Base-by-base conservation (phyloP, 2,888 invertebrate genomes). In the Epicampocera succincta region DNA sequence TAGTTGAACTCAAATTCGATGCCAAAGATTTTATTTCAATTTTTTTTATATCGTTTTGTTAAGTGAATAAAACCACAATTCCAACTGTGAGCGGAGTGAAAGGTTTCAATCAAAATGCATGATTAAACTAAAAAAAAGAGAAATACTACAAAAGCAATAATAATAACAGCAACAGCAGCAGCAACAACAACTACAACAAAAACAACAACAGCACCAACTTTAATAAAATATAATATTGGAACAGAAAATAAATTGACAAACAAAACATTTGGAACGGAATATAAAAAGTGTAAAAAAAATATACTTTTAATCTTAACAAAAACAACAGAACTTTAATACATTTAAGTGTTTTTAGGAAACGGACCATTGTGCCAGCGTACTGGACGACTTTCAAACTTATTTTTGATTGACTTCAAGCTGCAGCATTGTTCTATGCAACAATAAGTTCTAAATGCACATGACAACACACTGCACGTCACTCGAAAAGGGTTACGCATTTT, bases 61-160 rank as follows among this genome's bases (percentile, higher is more conserved):
- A 60, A 66, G 71, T 71, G 65, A 66, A 58, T 58, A 78, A 58
- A 78, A 78, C 78, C 78, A 78, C 72, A 78, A 78, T 54, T 78
- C 78, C 78, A 73, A 86, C 88, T 88, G 87, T 87, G 88, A 88
- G 87, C 87, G 88, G 87, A 89, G 87, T 89, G 88, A 88, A 88
- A 89, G 88, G 88, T 88, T 89, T 88, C 88, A 88, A 89, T 89
- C 88, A 88, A 81, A 68, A 73, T 68, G 61, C 61, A 77, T 82
- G 75, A 75, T 75, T 86, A 83, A 85, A 85, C 85, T 85, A 76
- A 71, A 85, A 85, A 87, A 85, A 86, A 85, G 85, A 85, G 86
- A 54, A 17, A 13, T 19, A 19, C 13, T 21, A 15, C 15, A 48
- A 48, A 48, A 48, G 12, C 12, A 13, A 42, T 15, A 42, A n/a